Evolutionary conservation across 1,140 invertebrate genomes (phyloP).

Genomic region (Trichoplusia ni): DNA sequence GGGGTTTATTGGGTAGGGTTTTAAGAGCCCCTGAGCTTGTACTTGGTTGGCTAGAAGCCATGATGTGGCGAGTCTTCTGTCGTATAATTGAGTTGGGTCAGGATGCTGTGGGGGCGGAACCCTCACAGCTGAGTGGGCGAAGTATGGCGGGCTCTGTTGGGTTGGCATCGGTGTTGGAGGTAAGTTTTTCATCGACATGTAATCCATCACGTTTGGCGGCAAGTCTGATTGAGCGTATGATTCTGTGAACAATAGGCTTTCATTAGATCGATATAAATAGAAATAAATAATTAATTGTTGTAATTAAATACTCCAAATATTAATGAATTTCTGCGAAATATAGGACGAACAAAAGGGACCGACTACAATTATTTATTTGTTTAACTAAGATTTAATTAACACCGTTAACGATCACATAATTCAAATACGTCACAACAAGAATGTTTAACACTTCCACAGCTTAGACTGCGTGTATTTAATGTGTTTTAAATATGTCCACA

Average conservation of each 20-base stretch:
- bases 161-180: constrained; percentile 51
- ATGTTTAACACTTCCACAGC: constrained; percentile 9
- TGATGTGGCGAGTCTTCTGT: constrained; percentile 82
- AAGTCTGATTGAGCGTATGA: constrained; percentile 65
- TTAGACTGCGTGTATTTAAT: constrained; percentile 5
- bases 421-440: constrained; percentile 2
- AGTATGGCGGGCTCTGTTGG: constrained; percentile 68
- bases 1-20: constrained; percentile 73
- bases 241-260: constrained; percentile 67
- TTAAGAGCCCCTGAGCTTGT: constrained; percentile 70
- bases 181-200: constrained; percentile 68
- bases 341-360: too few species aligned
- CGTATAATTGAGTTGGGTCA: constrained; percentile 66
- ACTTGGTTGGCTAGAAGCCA: constrained; percentile 82
- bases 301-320: too few species aligned
- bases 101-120: constrained; percentile 59
- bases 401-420: background rate
- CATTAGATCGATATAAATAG: background rate
- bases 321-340: too few species aligned
- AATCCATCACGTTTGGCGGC: constrained; percentile 68
- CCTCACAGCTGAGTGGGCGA: constrained; percentile 68
- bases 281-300: too few species aligned
- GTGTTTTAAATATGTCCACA: constrained; percentile 17
- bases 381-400: background rate
- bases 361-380: too few species aligned